Base-by-base conservation (phyloP, 2,113 vertebrate species). In the Daubentonia madagascariensis region DNA sequence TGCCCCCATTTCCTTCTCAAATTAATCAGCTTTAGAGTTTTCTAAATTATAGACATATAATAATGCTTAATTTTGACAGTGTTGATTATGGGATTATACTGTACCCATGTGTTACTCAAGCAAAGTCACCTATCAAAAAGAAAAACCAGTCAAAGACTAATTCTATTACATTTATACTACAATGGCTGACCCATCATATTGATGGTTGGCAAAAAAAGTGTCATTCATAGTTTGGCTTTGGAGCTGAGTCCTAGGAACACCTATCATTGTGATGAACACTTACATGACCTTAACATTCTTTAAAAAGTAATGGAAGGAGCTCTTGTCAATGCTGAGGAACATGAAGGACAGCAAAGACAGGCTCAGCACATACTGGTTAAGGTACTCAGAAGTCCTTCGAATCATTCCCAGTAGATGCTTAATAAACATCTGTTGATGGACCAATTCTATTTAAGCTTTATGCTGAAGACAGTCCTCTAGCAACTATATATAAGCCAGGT, bases 21-120 rank as follows among this genome's bases (percentile, higher is more conserved):
- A 95, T 89, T 79, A 91, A 96, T 93, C 75, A 94, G 68, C 59
- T 83, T 85, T 89, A 94, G 28, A 89, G 50, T 76, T 73, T 88
- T 96, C n/a, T 48, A 94, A 97, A 86, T 89, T 20, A 83, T 20
- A 50, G 18, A 68, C 8, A 81, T 50, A 57, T n/a, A 61, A 93
- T 80, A 61, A 57, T 80, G 45, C 76, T 91, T 95, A 59, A 67
- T 91, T 94, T 92, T 90, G 65, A 83, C 73, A 89, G 20, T 52
- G 59, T 35, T 61, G 48, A 68, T 85, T 4, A 1, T 57, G 16
- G 72, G 8, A 22, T 89, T 93, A 23, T 85, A 84, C 63, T 85
- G 0, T 23, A 89, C 45, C 8, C 14, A 18, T 40, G n/a, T 50
- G 18, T 61, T 85, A 88, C 92, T 35, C 61, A 88, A 78, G 35